A percentile compares a stretch with the other conserved stretches of the same genome.
Conservation (phyloP, 1,140 invertebrate genomes). For the Harlomillsia oculata region DNA sequence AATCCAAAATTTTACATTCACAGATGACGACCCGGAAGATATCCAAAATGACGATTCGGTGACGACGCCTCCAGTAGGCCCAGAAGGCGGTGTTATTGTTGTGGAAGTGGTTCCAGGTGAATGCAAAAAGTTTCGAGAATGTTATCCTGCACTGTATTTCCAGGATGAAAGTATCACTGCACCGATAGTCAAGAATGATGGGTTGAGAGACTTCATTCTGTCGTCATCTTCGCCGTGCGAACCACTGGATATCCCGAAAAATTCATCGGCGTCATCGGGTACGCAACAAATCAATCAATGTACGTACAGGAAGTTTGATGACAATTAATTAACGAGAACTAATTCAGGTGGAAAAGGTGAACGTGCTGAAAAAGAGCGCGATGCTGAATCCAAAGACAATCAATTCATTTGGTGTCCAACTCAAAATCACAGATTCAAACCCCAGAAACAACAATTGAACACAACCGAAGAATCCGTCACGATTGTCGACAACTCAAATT, state of each 20-base stretch:
- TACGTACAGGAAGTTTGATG: no score
- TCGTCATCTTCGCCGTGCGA: conserved; percentile 10
- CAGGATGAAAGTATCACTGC: neutral
- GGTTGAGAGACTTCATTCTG: conserved; percentile 14
- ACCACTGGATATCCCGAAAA: no score
- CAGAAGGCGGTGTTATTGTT: neutral
- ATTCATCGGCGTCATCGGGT: no score
- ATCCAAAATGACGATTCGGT: neutral
- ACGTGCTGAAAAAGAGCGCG: no score
- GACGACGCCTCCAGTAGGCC: neutral
- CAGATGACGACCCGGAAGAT: neutral
- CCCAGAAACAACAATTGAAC: no score
- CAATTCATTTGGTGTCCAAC: conserved; percentile 13
- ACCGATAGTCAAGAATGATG: neutral
- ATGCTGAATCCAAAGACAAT: no score
- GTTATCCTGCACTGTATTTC: conserved; percentile 16
- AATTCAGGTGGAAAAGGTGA: no score
- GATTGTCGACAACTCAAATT: no score
- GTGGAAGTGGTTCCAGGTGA: conserved; percentile 12
- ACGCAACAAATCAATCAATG: no score
- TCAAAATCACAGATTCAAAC: no score
- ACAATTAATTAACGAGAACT: no score
- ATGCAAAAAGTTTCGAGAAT: conserved; percentile 14
- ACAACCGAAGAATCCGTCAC: no score
- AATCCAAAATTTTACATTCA: neutral